Conservation (phyloP, 2,113 vertebrate genomes). For the Phalacrocorax carbo region DNA sequence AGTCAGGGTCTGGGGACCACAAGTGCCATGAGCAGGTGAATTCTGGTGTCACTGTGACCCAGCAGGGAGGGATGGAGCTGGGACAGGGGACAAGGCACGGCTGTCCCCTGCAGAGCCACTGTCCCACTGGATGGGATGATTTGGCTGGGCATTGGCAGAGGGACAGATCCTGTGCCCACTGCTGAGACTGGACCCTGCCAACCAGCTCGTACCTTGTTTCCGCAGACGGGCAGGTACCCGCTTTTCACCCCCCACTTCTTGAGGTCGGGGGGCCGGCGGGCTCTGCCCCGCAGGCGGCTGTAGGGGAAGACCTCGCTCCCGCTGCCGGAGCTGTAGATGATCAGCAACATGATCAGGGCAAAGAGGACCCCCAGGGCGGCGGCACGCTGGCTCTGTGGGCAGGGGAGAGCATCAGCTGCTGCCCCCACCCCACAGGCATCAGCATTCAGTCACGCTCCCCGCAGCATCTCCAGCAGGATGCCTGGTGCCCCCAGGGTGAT, state of each 20-base stretch:
- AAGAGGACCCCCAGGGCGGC: slow-evolving; percentile 85
- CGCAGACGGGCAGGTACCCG: slow-evolving; percentile 81
- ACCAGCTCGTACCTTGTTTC: slow-evolving; percentile 86
- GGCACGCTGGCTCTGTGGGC: slow-evolving; percentile 82
- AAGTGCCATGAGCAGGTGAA: not conserved
- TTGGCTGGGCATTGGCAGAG: not conserved
- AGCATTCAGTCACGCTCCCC: not conserved
- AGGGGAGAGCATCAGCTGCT: not conserved
- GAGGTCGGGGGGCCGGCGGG: slow-evolving; percentile 74
- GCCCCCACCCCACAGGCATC: not conserved
- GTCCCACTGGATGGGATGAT: not conserved
- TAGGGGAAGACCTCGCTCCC: slow-evolving; percentile 76
- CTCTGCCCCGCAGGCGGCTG: slow-evolving; percentile 59
- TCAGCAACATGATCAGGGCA: slow-evolving; percentile 89
- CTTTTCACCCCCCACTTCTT: slow-evolving; percentile 85
- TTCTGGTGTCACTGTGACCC: not conserved
- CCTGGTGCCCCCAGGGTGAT: not conserved
- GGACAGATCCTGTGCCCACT: rapidly evolving
- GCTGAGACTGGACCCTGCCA: rapidly evolving
- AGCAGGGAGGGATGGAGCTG: not conserved
- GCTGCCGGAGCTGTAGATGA: slow-evolving; percentile 92
- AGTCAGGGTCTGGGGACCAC: slow-evolving; percentile 80
- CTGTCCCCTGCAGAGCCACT: rapidly evolving
- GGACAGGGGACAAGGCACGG: not conserved
- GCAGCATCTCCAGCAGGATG: not conserved